Conservation (phyloP, 2,888 invertebrate genomes). For the Marasmarcha lunaedactyla region DNA sequence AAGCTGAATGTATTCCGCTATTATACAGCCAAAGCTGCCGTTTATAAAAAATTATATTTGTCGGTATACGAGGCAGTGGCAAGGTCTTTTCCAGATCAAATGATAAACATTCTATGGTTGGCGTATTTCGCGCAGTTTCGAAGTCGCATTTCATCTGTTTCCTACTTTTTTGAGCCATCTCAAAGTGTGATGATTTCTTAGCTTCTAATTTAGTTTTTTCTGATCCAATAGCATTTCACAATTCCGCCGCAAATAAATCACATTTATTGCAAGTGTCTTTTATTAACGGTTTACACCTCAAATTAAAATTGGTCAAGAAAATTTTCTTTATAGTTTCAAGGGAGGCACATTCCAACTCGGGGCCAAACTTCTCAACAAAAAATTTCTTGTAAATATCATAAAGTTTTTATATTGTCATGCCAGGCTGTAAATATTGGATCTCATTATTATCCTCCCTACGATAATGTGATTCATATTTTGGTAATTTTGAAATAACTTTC, state of each 20-base stretch:
- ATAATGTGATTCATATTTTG: constrained; percentile 9
- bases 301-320: too few species aligned
- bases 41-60: constrained; percentile 16
- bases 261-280: constrained; percentile 10
- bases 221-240: constrained; percentile 7
- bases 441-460: too few species aligned
- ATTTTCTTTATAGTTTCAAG: constrained; percentile 5
- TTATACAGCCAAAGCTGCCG: constrained; percentile 14
- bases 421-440: constrained; percentile 4
- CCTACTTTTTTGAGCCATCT: not conserved
- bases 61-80: constrained; percentile 13
- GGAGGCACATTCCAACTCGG: constrained; percentile 7
- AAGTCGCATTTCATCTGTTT: not conserved
- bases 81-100: constrained; percentile 15
- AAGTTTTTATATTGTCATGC: constrained; percentile 6
- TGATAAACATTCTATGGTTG: constrained; percentile 12
- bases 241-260: constrained; percentile 9
- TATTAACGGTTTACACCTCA: constrained; percentile 8
- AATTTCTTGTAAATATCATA: constrained; percentile 8
- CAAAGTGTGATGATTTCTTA: constrained; percentile 8
- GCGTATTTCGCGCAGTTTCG: not conserved
- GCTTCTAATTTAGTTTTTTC: constrained; percentile 8
- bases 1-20: constrained; percentile 13
- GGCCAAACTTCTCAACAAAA: constrained; percentile 6
- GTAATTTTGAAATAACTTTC: constrained; percentile 1